phyloP scores from a whole-genome alignment of 2,888 invertebrate genomes.

The Rutpela maculata region DNA sequence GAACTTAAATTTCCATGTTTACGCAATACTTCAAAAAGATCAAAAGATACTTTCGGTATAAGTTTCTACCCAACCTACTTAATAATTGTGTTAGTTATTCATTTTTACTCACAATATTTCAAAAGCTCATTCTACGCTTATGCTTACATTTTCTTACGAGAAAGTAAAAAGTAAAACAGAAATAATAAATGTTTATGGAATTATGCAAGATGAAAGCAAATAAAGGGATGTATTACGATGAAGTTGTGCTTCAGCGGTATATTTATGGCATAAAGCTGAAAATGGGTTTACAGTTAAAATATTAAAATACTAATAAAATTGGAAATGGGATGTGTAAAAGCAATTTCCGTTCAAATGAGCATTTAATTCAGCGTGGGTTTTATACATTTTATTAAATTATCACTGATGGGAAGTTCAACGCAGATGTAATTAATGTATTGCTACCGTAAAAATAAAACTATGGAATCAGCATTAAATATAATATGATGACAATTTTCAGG shows the following conservation, averaged over 20 bases:
- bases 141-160: neutral
- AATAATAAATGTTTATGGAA: neutral
- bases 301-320: constrained; percentile 7
- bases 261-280: neutral
- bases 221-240: neutral
- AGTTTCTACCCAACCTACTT: no score
- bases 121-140: neutral
- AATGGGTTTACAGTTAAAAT: constrained; percentile 6
- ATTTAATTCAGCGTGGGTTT: neutral
- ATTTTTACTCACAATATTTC: neutral
- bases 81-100: no score
- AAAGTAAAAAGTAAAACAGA: constrained; percentile 7
- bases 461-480: neutral
- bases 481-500: no score
- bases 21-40: no score
- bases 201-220: neutral
- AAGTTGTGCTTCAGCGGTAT: neutral
- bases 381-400: constrained; percentile 3
- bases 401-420: neutral
- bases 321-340: neutral
- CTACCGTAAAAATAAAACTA: neutral
- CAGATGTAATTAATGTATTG: neutral
- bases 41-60: no score
- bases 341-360: constrained; percentile 13
- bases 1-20: no score